Evolutionary conservation across 2,797 vertebrate genomes (phyloP).

Genomic region (Poeciliopsis turneri): DNA sequence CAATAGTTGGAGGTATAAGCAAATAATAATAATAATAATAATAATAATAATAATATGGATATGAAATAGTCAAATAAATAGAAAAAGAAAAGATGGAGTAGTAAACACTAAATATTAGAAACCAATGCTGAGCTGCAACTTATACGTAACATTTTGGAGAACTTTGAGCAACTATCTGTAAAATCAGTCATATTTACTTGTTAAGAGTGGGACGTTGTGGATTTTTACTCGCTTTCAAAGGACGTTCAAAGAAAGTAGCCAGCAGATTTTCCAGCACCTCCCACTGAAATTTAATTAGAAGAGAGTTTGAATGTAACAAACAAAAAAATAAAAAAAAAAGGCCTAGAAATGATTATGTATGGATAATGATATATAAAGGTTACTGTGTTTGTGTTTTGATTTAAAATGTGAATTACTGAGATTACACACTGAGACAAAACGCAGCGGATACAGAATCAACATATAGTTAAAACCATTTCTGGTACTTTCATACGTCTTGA

Average conservation of each 20-base stretch:
- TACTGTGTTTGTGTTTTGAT: not conserved
- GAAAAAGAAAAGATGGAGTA: not conserved
- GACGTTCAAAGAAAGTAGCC: no score
- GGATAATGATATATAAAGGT: not conserved
- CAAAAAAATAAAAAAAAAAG: no score
- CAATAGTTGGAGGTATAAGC: constrained; percentile 13
- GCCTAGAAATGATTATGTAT: not conserved
- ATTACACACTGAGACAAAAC: not conserved
- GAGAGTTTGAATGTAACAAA: no score
- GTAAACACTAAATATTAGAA: not conserved
- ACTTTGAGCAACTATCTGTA: no score
- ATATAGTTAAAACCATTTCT: not conserved
- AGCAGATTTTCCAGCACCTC: no score
- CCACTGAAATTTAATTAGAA: no score
- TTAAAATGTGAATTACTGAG: not conserved
- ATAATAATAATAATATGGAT: not conserved
- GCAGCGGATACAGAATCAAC: not conserved
- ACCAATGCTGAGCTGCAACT: not conserved
- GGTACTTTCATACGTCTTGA: not conserved
- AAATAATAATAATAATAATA: not conserved
- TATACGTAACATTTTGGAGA: no score
- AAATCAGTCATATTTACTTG: no score
- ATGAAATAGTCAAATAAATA: not conserved
- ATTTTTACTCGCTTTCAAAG: no score
- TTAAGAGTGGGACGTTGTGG: no score